These are phyloP conservation scores for Ascidia mentula DNA, from an alignment of 23 tunicate genomes.

Conservation along the genomic window DNA sequence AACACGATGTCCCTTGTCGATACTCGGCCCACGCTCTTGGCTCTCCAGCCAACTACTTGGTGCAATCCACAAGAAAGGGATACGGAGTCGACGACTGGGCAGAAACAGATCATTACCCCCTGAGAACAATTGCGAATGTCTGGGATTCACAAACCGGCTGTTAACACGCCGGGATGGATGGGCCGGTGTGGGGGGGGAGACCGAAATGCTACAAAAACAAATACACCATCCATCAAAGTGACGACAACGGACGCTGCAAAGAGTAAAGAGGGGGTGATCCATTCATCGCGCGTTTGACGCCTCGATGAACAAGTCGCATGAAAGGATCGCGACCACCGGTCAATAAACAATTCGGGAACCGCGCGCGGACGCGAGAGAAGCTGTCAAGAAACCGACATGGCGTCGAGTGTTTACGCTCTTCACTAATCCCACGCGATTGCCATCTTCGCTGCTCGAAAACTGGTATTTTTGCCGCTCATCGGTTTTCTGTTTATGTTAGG, in stretches of 20 bases:
- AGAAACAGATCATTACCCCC: too few species aligned
- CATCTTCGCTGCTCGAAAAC: not conserved
- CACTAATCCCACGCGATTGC: not conserved
- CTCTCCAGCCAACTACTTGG: too few species aligned
- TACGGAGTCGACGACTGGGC: too few species aligned
- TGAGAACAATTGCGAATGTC: too few species aligned
- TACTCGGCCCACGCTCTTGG: too few species aligned
- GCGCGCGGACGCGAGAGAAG: slow-evolving; percentile 2
- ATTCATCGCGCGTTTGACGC: slow-evolving; percentile 8
- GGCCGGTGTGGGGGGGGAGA: not conserved
- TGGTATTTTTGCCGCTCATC: too few species aligned
- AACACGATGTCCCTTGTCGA: too few species aligned
- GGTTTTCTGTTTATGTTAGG: too few species aligned
- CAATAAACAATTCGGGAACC: not conserved
- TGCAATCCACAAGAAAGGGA: too few species aligned
- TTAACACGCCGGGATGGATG: not conserved
- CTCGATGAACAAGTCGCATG: slow-evolving; percentile 7
- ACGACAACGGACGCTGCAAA: not conserved
- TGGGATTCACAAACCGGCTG: too few species aligned
- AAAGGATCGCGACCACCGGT: not conserved
- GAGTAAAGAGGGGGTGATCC: not conserved
- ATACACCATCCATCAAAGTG: not conserved
- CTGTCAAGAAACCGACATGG: not conserved
- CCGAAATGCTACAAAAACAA: not conserved
- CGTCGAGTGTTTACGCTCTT: not conserved